Base-by-base conservation (phyloP, 2,113 vertebrate genomes). In the Eptesicus fuscus region DNA sequence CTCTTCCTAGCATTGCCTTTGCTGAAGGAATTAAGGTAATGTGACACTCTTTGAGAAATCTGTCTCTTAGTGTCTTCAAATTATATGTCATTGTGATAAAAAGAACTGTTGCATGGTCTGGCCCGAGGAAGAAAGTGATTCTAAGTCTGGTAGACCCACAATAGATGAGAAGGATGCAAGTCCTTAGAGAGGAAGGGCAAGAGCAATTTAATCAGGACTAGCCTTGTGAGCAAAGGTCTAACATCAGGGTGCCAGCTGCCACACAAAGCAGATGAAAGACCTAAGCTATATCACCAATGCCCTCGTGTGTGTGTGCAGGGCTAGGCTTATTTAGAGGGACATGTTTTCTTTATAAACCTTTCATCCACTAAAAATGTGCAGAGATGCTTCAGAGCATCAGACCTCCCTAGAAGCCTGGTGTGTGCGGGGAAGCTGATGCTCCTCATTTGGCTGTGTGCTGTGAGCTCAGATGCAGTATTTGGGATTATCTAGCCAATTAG, bases 401-500 rank as follows among this genome's bases (percentile, higher is more conserved):
- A 44, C 63, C 35, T 78, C 59, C 79, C 83, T 16, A 22, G 84
- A 4, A 86, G 92, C 84, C 71, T 65, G 71, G 32, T 44, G 22
- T 92, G 95, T 93, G 67, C 7, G 0, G 63, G 69, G 73, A 84
- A 93, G 63, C 88, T 35, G 49, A 51, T 61, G 74, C 25, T 90
- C 40, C 77, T 92, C 82, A 32, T 90, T 96, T 95, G 92, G 90
- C 84, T 88, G 65, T 25, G 88, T 51, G 84, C 49, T 65, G 22
- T 94, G 67, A 85, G 78, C 82, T 91, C 49, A 28, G 88, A 65
- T 17, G 78, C 74, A 65, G 78, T 2, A 49, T 47, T 95, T 78
- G 82, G 89, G 69, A 93, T 97, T 70, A 96, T 90, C 53, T 42
- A 79, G 84, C 94, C 88, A 96, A 88, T 96, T 92, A 93, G 77